A percentile compares a stretch with the other conserved stretches of the same genome.
Evolutionary conservation across 2,113 vertebrate genomes (phyloP).

Genomic region (Telmatochromis bifrenatus): DNA sequence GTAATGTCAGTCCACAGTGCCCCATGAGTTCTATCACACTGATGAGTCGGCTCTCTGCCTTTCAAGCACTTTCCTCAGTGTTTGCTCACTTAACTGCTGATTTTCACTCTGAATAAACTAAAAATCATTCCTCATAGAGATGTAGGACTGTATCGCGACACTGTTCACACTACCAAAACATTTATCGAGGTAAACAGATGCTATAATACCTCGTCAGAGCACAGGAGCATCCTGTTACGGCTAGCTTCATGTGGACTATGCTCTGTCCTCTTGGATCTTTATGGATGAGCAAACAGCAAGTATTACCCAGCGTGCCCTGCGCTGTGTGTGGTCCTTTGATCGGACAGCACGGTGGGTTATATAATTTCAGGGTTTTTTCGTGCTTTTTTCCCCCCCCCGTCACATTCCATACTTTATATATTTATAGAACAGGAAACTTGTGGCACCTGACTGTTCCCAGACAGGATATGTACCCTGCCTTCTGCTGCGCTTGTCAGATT

Average conservation of each 20-base stretch:
- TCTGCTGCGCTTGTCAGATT: conserved; percentile 22
- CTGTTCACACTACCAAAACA: conserved; percentile 8
- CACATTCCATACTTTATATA: conserved; percentile 56
- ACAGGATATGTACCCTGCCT: conserved; percentile 40
- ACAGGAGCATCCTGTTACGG: conserved; percentile 1
- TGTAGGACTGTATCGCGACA: background rate
- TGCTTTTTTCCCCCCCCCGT: background rate
- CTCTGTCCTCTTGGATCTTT: conserved; percentile 40
- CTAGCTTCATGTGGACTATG: conserved; percentile 41
- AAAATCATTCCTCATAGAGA: background rate
- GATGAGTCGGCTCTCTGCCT: background rate
- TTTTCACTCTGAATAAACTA: background rate
- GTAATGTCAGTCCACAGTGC: background rate
- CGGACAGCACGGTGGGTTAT: conserved; percentile 3
- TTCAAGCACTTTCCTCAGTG: background rate
- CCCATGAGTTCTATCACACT: background rate
- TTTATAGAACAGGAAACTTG: conserved; percentile 60
- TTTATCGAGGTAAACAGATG: conserved; percentile 40
- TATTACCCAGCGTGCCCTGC: conserved; percentile 32
- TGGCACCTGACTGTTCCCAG: conserved; percentile 47
- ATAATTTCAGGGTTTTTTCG: conserved; percentile 30
- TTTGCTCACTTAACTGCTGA: conserved; percentile 9
- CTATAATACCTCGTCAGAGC: background rate
- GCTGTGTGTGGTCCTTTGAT: conserved; percentile 30
- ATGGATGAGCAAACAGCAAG: conserved; percentile 58